Base-by-base conservation (phyloP, 1,140 invertebrate genomes). In the Listronotus bonariensis region DNA sequence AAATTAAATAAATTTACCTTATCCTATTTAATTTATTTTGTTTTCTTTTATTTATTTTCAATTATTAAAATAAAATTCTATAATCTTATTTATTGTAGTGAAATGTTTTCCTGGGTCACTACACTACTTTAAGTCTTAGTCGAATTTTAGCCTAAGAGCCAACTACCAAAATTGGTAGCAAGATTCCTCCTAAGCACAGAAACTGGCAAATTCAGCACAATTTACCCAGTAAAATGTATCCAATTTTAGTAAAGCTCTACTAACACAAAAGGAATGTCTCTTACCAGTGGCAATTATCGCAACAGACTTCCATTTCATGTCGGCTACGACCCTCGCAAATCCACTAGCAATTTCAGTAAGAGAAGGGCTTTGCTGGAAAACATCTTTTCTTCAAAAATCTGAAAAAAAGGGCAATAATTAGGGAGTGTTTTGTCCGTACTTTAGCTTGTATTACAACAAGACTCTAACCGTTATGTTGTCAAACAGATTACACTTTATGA, bases 291-390 rank as follows among this genome's bases (percentile, higher is more conserved):
- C 67, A 40, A 78, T 72, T 61, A 78, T 76, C 17, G 72, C 76
- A 26, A 78, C 71, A 38, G 74, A 76, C 72, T 73, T 77, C 77
- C 77, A 78, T 57, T 72, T 76, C 76, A 78, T 78, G 42, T 72
- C 69, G 41, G 53, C 54, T 17, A 74, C 74, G 15, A 76, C 62
- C 38, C 58, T 68, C 1, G 73, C 51, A 67, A 77, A 77, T 34
- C 68, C 71, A 10, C 60, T 46, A 8, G 74, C 73, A 46, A 77
- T 77, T 20, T 72, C 59, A 12, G 62, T 32, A 32, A 74, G 64
- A 12, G 73, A 72, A 12, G 76, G 74, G 14, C 45, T 36, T 45
- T 31, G 3, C 17, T 51, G 31, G 31, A 49, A 10, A 9, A 14
- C 32, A 8, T 34, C 55, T 45, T 46, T 31, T 17, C 20, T 42